These are phyloP conservation scores for Vulpes vulpes DNA, from an alignment of 2,113 vertebrate species.

Conservation along the genomic window DNA sequence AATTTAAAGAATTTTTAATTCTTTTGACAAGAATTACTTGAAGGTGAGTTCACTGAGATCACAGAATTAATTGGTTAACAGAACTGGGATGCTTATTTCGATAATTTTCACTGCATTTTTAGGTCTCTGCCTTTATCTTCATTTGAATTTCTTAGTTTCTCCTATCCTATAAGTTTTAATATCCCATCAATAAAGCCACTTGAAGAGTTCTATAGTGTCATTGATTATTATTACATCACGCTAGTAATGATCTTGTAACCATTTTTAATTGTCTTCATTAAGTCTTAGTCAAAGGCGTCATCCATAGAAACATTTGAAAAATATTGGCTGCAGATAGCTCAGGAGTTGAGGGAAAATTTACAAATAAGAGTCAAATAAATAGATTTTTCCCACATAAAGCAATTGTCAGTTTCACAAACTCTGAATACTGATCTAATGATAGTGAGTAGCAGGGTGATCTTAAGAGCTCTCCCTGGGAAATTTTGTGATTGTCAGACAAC, in stretches of 20 bases:
- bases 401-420: conserved; percentile 61
- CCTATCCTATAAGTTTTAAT: conserved; percentile 1
- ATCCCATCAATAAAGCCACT: background rate
- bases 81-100: background rate
- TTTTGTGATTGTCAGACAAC: conserved; percentile 46
- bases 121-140: conserved; percentile 33
- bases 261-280: background rate
- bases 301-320: conserved; percentile 42
- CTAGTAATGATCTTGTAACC: background rate
- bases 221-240: background rate
- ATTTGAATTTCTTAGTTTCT: conserved; percentile 23
- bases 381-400: conserved; percentile 60
- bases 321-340: background rate
- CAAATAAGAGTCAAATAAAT: conserved; percentile 71
- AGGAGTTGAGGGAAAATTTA: conserved; percentile 59
- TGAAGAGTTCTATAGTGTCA: background rate
- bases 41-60: background rate
- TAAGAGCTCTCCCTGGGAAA: conserved; percentile 65
- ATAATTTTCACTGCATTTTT: conserved; percentile 48
- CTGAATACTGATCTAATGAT: conserved; percentile 11
- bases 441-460: conserved; percentile 63
- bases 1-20: too few species aligned
- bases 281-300: background rate
- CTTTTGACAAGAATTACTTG: background rate
- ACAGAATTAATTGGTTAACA: conserved; percentile 50